Base-by-base conservation (phyloP, 2,888 invertebrate genomes). In the Drosophila eohydei region DNA sequence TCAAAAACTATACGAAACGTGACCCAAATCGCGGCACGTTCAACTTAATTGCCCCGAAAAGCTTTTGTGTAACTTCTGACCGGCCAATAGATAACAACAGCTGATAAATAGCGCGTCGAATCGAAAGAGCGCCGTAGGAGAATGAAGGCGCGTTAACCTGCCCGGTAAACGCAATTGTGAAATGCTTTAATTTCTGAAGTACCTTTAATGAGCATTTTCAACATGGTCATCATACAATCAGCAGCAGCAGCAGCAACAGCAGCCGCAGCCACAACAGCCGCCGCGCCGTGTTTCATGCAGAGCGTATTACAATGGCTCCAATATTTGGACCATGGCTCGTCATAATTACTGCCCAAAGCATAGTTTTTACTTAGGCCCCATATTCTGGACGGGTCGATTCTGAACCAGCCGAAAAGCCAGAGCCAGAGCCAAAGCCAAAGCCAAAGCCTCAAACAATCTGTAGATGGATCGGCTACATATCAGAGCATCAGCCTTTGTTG, bases 131-230 rank as follows among this genome's bases (percentile, higher is more conserved):
- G 44, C 54, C 28, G 34, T 16, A 34, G 34, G 36, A 50, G 43
- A 48, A 65, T 51, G 48, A 14, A 50, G 64, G 77, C 70, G 80
- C 70, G 70, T 65, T 77, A 75, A 80, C 77, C 74, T 80, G 79
- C 68, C 74, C 74, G 52, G 56, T 70, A 74, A 84, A 78, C 88
- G 82, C 90, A 90, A 89, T 90, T 90, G 82, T 90, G 82, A 84
- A 90, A 81, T 81, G 85, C 84, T 87, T 88, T 83, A 86, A 90
- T 91, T 89, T 78, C 78, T 90, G 83, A 90, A 91, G 90, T 86
- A 74, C 80, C 82, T 84, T 90, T 89, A 89, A 89, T 89, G 90
- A 89, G 90, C 86, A 80, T 91, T 89, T 89, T 89, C 91, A 90
- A 83, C 89, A 80, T 88, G 90, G 88, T 89, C 90, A 90, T 89